Evolutionary conservation across 2,888 invertebrate species (phyloP), one percentile per base, ranked within the genome.

Genomic region (Hedya salicella): DNA sequence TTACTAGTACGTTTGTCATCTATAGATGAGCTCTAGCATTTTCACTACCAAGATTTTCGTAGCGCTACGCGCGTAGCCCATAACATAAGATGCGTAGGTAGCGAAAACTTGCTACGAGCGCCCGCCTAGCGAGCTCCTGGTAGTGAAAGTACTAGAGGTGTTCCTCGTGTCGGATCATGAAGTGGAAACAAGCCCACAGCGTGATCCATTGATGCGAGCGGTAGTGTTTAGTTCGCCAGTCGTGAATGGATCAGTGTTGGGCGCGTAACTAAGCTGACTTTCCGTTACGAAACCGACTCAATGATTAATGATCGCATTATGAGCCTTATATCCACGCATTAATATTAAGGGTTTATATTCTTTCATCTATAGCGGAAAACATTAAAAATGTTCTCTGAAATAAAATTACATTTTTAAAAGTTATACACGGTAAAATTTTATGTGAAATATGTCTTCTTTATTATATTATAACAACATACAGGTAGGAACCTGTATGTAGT

Each of bases 161-260:
- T 16, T 32, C 16, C 11, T 53, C 57, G 57, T 67, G n/a, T 32
- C 67, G 63, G 9, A 53, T 16, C 1, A 1, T 8, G 70, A 62
- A 78, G 74, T 74, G 82, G 21, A 71, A 46, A 80, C 48, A 46
- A 9, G 13, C 13, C 3, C 14, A 11, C 64, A 21, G 17, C 39
- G 30, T 11, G 30, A 39, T 64, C 70, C 85, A 83, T 82, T 84
- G 82, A 86, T 78, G 77, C 71, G 60, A 25, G 6, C 6, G 11
- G 13, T 36, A 44, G n/a, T 32, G 44, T 65, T 53, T 44, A 62
- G 21, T 30, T 56, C 19, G 13, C 0, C 21, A 21, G 49, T 36
- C 52, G 44, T 53, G 52, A 65, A 60, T 65, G 52, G 65, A 46
- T 60, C 32, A 17, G 6, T 65, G 39, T 65, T 36, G 44, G 53